Base-by-base conservation (phyloP, 2,888 invertebrate species). In the Calephelis perditalis region DNA sequence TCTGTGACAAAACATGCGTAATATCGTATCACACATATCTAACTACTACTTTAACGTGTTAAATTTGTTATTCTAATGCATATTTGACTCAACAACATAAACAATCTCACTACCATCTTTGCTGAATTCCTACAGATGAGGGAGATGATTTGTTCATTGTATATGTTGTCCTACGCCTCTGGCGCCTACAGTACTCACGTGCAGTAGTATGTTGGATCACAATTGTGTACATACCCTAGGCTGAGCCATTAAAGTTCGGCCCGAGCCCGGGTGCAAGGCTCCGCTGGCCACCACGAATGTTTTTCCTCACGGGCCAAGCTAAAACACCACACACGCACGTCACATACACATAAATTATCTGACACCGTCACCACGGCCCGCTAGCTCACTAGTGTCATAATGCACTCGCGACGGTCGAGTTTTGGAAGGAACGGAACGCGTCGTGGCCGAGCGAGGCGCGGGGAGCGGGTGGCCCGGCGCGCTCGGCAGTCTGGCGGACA, bases 191-290 rank as follows among this genome's bases (percentile, higher is more conserved):
- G 65, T 67, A 66, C 63, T 65, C 65, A 61, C 66, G 62, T 70
- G 67, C 67, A 58, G 47, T 49, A 43, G 46, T 63, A 60, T 56
- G 49, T 40, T 55, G 58, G 63, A 56, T 62, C 63, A 65, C 62
- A 54, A 66, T 68, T 56, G 63, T 70, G 84, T 87, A 93, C 95
- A 92, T 94, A 95, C 96, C 95, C 95, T 94, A 94, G 95, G 95
- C 94, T 95, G 95, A 93, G 96, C 95, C 96, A 96, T 96, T 94
- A 93, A 94, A 93, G 93, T 94, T 93, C 94, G 94, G 92, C 93
- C 94, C 92, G 93, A 93, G 91, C 85, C 89, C 84, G 90, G 88
- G 88, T 87, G 88, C 83, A 88, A 80, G 81, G 90, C 86, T 85
- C 89, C 90, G 84, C 90, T 90, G 87, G 90, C 91, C 88, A 90